Base-by-base conservation (phyloP, 1,140 invertebrate species). In the Drosophila pallidifrons region DNA sequence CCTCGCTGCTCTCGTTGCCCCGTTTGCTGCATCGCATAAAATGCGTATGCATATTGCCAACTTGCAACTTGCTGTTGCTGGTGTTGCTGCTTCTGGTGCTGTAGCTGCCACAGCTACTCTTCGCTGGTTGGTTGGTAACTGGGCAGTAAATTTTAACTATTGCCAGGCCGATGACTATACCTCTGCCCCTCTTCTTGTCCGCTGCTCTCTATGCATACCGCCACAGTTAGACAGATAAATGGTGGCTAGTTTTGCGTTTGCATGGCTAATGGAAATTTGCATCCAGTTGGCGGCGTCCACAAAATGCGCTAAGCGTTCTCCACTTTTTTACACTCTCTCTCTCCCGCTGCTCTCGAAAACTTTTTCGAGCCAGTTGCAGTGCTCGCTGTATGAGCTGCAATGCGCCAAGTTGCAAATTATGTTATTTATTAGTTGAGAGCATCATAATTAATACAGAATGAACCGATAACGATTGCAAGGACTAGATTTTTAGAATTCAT, bases 211-310 rank as follows among this genome's bases (percentile, higher is more conserved):
- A 64, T 10, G 35, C 52, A 49, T 46, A 51, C 28, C 51, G 16
- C 51, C 75, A 49, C 82, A 72, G 82, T 88, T 88, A 77, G 82
- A 88, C 82, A 87, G 82, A 87, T 87, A 87, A 87, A 87, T 88
- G 83, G 82, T 80, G 82, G 82, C 82, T 87, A 87, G 82, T 88
- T 87, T 87, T 87, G 79, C 82, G 83, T 87, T 87, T 87, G 83
- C 82, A 88, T 87, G 83, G 82, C 82, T 87, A 87, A 87, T 87
- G 82, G 83, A 87, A 87, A 87, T 87, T 87, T 87, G 82, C 82
- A 83, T 83, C 77, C 83, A 82, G 82, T 88, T 74, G 83, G 83
- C 77, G 83, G 80, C 74, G 66, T 75, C 46, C 75, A 82, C 75
- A 72, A 82, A 86, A 76, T 79, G 72, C 78, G 68, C 79, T 74